Base-by-base conservation (phyloP, 2,113 vertebrate genomes). In the Aleadryas rufinucha region DNA sequence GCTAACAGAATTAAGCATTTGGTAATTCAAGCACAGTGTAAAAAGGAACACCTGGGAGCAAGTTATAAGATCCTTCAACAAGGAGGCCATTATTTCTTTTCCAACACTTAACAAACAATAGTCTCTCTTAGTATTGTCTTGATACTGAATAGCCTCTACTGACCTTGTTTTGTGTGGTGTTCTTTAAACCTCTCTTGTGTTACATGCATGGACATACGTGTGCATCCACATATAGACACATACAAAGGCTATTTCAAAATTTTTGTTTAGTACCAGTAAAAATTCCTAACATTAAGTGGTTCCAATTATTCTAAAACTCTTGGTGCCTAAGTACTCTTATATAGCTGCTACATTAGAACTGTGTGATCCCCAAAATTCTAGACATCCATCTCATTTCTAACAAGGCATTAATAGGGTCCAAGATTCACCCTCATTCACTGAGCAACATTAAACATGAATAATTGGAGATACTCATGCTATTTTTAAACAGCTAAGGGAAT, bases 401-500 rank as follows among this genome's bases (percentile, higher is more conserved):
- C 44, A 89, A 71, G 74, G 37, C 77, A 71, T 84, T 92, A 89
- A 59, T 17, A 71, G 44, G 74, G 81, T 90, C 87, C 89, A 93
- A 71, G 49, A 57, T 87, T 84, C 42, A 81, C 24, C 30, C 27
- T 95, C 44, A 52, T 78, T 84, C 69, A 44, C 47, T 45, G 31
- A 94, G 33, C 31, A 84, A 52, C 35, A 81, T 91, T 84, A 87
- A 89, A 79, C 53, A 85, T 56, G 61, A 91, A 65, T 94, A 93
- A 89, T 27, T 93, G 31, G 69, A 95, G 52, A 75, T 56, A 79
- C 3, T 39, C 10, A 17, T 81, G 44, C 24, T 89, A 82, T 89
- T 84, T 97, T 92, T 91, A 82, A 94, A 60, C 49, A 93, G 65
- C n/a, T 76, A 71, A 87, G 53, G 69, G 57, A 87, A 94, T 83